phyloP scores from a whole-genome alignment of 2,888 invertebrate genomes.

The Leucophenga montana region DNA sequence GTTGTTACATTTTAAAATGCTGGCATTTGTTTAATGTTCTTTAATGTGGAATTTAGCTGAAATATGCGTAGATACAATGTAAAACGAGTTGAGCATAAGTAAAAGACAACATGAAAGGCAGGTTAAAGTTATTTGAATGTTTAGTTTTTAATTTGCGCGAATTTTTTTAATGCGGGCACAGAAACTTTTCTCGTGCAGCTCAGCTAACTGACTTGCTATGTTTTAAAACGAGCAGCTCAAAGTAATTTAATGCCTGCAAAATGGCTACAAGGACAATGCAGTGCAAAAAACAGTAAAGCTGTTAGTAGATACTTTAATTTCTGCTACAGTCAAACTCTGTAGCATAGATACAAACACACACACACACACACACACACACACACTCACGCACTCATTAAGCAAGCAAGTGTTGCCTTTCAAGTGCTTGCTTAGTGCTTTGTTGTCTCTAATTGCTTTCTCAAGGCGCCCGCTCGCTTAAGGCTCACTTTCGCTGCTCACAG shows the following conservation, averaged over 20 bases:
- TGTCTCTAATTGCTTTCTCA: conserved; percentile 60
- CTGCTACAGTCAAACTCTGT: no score
- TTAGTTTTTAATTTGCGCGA: no score
- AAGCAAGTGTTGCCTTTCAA: conserved; percentile 14
- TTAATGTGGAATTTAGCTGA: conserved; percentile 56
- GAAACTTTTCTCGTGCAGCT: neutral
- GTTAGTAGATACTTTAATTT: no score
- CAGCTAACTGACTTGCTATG: conserved; percentile 47
- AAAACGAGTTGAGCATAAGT: no score
- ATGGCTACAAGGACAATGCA: neutral
- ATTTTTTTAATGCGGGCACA: neutral
- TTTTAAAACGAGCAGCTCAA: conserved; percentile 57
- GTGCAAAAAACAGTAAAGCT: neutral
- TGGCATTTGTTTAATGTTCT: conserved; percentile 64
- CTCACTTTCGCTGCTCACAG: conserved; percentile 26
- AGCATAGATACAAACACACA: conserved; percentile 31
- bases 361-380: neutral
- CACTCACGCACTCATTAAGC: conserved; percentile 8
- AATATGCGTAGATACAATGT: conserved; percentile 53
- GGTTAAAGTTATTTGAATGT: no score
- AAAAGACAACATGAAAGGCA: no score
- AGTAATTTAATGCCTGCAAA: conserved; percentile 7
- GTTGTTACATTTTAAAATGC: conserved; percentile 18
- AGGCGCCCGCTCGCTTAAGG: conserved; percentile 11
- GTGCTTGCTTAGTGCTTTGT: conserved; percentile 38